Evolutionary conservation across 2,113 vertebrate species (phyloP), one percentile per base, ranked within the genome.

Genomic region (Trichomycterus rosablanca): DNA sequence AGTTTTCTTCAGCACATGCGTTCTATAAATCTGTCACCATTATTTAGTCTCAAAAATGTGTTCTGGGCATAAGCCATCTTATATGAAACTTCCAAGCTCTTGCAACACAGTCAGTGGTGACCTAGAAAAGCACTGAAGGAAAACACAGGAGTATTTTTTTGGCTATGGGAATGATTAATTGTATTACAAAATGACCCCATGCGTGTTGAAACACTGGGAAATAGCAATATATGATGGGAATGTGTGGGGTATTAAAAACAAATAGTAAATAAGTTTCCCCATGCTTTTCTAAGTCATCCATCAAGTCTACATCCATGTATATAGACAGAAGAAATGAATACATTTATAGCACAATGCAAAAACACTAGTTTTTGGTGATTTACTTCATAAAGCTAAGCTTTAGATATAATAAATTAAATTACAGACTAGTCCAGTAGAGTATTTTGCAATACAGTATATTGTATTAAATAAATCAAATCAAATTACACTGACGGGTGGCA

Each of bases 191-290:
- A 22, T 45, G 35, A 20, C 34, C 18, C 15, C 16, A 30, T 14
- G 44, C 9, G 44, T 65, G 15, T 39, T 37, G 62, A 57, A 65
- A 65, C 63, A 15, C 43, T 56, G 63, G 51, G 61, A 55, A 57
- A 4, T 3, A 4, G 7, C 26, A 30, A 55, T 42, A 14, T 30
- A 23, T 51, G 32, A 64, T n/a, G n/a, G n/a, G n/a, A 16, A 19
- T 53, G 50, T 53, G 28, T 53, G 50, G 50, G 30, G 18, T 34
- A 20, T 35, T 28, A 34, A 19, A 53, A 12, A 40, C n/a, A 30
- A 30, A 30, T 7, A 30, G 26, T 7, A 30, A 30, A 30, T 30
- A 30, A 4, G 26, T 30, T 30, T 4, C 26, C 7, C 26, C 3
- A 7, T 30, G 26, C 7, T 30, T 3, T 7, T 30, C 7, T 30